Evolutionary conservation across 2,113 vertebrate genomes (phyloP), one percentile per base, ranked within the genome.

Genomic region (Eulacestoma nigropectus): DNA sequence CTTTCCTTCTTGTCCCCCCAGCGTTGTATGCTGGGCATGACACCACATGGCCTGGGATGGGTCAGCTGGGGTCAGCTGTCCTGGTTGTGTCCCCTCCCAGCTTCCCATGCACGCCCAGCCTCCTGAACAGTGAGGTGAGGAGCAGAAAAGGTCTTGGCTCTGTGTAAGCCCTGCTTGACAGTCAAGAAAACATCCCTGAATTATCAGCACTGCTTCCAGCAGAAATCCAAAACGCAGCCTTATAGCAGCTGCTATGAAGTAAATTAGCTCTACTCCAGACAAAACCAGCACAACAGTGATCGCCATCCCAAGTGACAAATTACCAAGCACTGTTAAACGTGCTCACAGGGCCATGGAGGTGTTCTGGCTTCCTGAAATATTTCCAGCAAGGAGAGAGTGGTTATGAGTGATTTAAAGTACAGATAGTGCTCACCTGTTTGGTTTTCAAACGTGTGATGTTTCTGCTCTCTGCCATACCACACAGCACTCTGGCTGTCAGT

Each of bases 381-480:
- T 92, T 84, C 56, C 67, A 75, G 76, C 42, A 60, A 87, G 47
- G 64, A 1, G 4, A 67, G 20, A 2, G 4, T 47, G n/a, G 44
- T 60, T 85, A 37, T 18, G 21, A 8, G 13, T 60, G 70, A 65
- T 55, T 90, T 57, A 52, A 90, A n/a, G 20, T 15, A 78, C 47
- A 84, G 74, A 17, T 63, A 5, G 0, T 67, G 53, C 39, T 89
- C 91, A 88, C 80, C 82, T 76, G 78, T 91, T 77, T 55, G 44
- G 53, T 72, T 67, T 74, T 65, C 63, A 75, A 88, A 75, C 0
- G 2, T 44, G 18, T 33, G 87, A 27, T 47, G 49, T 20, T 81
- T 68, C 86, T 89, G 88, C 82, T 91, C 89, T 87, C 94, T 96
- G 70, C 56, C 76, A 32, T 49, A 64, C 72, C 62, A 67, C 88